Base-by-base conservation (phyloP, 2,797 vertebrate genomes). In the Lacerta bilineata region DNA sequence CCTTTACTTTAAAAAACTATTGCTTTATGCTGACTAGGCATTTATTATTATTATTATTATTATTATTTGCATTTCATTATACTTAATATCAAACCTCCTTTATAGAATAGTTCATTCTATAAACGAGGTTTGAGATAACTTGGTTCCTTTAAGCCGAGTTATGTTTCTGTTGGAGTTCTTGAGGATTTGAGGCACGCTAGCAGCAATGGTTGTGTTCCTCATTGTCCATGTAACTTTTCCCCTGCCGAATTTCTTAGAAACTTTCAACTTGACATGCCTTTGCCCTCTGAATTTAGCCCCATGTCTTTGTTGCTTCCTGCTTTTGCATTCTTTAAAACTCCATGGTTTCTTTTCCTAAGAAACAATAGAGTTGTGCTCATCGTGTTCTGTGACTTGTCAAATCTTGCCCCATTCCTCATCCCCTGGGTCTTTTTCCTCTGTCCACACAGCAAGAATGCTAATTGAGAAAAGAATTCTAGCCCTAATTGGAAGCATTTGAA, bases 111-210 rank as follows among this genome's bases (percentile, higher is more conserved):
- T 66, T 25, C 64, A 66, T 25, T 18, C 25, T 25, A 20, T 66
- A 25, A 68, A 68, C 25, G 0, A 25, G 66, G 25, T 68, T 68
- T 68, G 18, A 29, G 23, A 8, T 33, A 33, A 33, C 33, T 33
- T 33, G 33, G 33, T 10, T 68, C 66, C 23, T 13, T 50, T 50
- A 50, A 50, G 46, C 11, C 46, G 11, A 81, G 46, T 89, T 83
- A 46, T 11, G 2, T 29, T 90, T 93, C 82, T 68, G 55, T 79
- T 84, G 87, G 43, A 74, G 83, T 88, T 77, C 74, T 1, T 13
- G 41, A 46, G 88, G 36, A 29, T 9, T 25, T 66, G 87, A 76
- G 68, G 8, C 68, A 41, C 75, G 39, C 69, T 84, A 79, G 33
- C 69, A 2, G 81, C 27, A 71, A 71, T n/a, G 33, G n/a, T 68